Evolutionary conservation across 2,888 invertebrate species (phyloP).

Genomic region (Chydorus sphaericus): DNA sequence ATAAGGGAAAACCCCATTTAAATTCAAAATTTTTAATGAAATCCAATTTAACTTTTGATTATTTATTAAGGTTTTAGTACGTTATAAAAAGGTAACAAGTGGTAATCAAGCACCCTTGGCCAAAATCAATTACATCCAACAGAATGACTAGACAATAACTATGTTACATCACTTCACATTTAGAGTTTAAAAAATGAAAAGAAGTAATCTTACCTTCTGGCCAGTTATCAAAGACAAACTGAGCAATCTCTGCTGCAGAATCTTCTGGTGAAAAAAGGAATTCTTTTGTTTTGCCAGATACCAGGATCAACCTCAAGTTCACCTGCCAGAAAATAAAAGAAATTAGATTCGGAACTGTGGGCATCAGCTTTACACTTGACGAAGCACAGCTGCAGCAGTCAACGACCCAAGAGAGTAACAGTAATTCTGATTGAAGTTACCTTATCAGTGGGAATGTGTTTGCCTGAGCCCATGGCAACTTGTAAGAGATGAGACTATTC

Average conservation of each 20-base stretch:
- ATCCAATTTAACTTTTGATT: too few relatives aligned
- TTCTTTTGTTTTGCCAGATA: conserved; percentile 98
- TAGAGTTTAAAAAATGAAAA: too few relatives aligned
- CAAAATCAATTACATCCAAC: too few relatives aligned
- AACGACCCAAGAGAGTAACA: not conserved
- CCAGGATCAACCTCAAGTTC: conserved; percentile 93
- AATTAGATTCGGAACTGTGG: not conserved
- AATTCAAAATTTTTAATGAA: too few relatives aligned
- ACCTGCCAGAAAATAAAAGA: conserved; percentile 51
- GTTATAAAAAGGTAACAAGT: too few relatives aligned
- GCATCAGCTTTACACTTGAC: not conserved
- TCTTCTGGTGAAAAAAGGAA: conserved; percentile 93
- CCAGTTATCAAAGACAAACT: conserved; percentile 98
- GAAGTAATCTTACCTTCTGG: conserved; percentile 92
- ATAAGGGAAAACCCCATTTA: too few relatives aligned
- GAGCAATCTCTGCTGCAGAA: conserved; percentile 96
- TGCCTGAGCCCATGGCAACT: not conserved
- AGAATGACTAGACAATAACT: too few relatives aligned
- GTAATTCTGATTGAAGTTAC: not conserved
- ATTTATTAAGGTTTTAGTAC: too few relatives aligned
- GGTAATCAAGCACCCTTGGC: too few relatives aligned
- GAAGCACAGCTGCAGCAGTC: not conserved
- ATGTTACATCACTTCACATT: too few relatives aligned
- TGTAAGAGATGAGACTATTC: too few relatives aligned
- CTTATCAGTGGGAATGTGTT: conserved; percentile 3